These are phyloP conservation scores for Poeciliopsis prolifica DNA, from an alignment of 2,113 vertebrate genomes.

Conservation along the genomic window DNA sequence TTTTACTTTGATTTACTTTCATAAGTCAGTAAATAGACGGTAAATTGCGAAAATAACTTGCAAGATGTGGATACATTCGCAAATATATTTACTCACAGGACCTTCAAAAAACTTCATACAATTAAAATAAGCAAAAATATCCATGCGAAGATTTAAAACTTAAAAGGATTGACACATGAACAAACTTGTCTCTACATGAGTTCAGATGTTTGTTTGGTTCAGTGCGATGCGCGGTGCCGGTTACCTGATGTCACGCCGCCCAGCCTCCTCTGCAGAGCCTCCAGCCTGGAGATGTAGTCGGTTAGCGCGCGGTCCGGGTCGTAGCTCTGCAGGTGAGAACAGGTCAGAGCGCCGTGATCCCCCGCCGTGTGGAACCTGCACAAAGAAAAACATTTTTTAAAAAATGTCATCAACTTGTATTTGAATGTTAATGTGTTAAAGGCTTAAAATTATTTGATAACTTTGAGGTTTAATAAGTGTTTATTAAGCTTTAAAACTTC, in stretches of 20 bases:
- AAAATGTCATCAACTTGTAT: background rate
- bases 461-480: background rate
- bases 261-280: conserved; percentile 92
- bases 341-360: conserved; percentile 81
- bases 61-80: too few relatives aligned
- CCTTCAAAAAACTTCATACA: background rate
- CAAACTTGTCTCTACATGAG: background rate
- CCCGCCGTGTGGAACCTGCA: conserved; percentile 81
- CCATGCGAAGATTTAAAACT: too few relatives aligned
- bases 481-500: background rate
- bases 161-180: background rate
- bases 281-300: conserved; percentile 93
- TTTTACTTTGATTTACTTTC: too few relatives aligned
- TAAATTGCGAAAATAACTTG: too few relatives aligned
- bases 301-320: conserved; percentile 94
- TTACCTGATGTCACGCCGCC: conserved; percentile 92
- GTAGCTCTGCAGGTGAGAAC: conserved; percentile 93
- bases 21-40: too few relatives aligned
- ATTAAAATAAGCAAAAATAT: too few relatives aligned
- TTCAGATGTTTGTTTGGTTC: background rate
- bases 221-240: too few relatives aligned
- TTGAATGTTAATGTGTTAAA: background rate
- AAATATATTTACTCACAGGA: too few relatives aligned
- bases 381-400: background rate
- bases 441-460: background rate